phyloP scores from a whole-genome alignment of 1,140 invertebrate species.

The Andrena cerasifolii region DNA sequence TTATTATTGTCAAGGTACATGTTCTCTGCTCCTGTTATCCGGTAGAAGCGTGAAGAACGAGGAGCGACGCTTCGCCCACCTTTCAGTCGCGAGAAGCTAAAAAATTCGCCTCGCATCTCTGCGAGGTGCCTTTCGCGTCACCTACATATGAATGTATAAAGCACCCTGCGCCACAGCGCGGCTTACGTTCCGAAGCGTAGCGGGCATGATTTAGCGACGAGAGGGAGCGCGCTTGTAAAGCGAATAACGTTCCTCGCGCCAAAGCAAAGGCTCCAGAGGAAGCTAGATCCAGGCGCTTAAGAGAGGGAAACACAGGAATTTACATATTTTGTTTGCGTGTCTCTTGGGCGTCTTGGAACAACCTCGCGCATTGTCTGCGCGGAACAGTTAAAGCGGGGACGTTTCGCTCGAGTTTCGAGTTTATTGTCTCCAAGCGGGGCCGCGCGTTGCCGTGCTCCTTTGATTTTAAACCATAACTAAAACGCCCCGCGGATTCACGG shows the following conservation, averaged over 20 bases:
- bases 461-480: constrained; percentile 50
- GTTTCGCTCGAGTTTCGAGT: constrained; percentile 48
- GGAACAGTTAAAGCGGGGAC: constrained; percentile 23
- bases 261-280: not conserved
- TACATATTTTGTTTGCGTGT: constrained; percentile 37
- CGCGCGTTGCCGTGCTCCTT: constrained; percentile 21
- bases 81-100: not conserved
- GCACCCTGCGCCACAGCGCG: no score
- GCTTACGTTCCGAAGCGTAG: not conserved
- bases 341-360: constrained; percentile 10
- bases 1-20: no score
- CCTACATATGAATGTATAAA: constrained; percentile 3
- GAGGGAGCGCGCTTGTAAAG: not conserved
- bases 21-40: no score
- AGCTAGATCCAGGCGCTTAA: constrained; percentile 3
- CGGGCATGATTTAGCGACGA: not conserved
- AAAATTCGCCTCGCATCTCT: not conserved
- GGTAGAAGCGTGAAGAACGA: no score
- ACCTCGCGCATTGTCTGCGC: constrained; percentile 33
- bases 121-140: not conserved
- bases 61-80: no score
- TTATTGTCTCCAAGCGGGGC: constrained; percentile 45
- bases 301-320: constrained; percentile 31
- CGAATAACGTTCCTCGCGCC: not conserved
- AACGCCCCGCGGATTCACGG: constrained; percentile 15